Base-by-base conservation (phyloP, 2,888 invertebrate species). In the Aphodius granarius region DNA sequence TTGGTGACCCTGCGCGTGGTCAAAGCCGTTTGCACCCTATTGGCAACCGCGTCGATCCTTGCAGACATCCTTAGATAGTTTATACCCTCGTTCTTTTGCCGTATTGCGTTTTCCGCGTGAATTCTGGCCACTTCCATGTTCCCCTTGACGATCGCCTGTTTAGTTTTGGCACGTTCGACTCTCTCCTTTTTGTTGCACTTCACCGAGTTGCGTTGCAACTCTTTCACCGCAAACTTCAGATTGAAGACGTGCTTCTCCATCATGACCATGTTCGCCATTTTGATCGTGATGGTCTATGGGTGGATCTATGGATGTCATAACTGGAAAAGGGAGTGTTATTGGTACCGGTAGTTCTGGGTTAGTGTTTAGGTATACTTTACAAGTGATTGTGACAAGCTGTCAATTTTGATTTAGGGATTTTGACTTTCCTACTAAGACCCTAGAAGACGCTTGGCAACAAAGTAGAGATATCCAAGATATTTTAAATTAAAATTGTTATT, bases 221-320 rank as follows among this genome's bases (percentile, higher is more conserved):
- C 21, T 20, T 68, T 68, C 19, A 19, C 68, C 2, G 68, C 68
- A 20, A 68, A 21, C 22, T 68, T 68, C 22, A 68, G 21, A n/a
- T 68, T 68, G 68, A 21, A 68, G 22, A 68, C 20, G 21, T 68
- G 68, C n/a, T n/a, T 68, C 21, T 68, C 68, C 68, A 68, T 68
- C n/a, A 9, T 68, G 0, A 68, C 15, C n/a, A 9, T 68, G 9
- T 21, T 13, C 16, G 68, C 68, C 68, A 68, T 68, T n/a, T n/a
- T n/a, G n/a, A n/a, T n/a, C n/a, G n/a, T n/a, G 22, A 20, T 68
- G 21, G 22, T 43, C 43, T 13, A 43, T 13, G 43, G 1, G n/a
- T n/a, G 6, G 43, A 0, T 1, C 3, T 43, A 9, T 43, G 1
- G 43, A 3, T 43, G 43, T 6, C 43, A 43, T 43, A 43, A 13